Evolutionary conservation across 2,888 invertebrate species (phyloP), one percentile per base, ranked within the genome.

Genomic region (Pandemis heparana): DNA sequence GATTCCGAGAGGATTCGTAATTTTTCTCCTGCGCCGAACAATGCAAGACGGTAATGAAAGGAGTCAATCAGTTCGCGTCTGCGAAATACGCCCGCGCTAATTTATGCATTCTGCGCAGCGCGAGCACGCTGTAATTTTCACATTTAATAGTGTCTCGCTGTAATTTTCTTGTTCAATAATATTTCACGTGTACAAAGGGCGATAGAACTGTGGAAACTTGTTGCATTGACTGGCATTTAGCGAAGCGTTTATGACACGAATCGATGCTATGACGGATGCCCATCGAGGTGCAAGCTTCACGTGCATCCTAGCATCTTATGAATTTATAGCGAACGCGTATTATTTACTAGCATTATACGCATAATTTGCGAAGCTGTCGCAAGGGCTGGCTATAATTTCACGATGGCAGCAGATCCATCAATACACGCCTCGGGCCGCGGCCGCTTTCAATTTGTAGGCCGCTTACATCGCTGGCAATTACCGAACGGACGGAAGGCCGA

Each of bases 341-440:
- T 93, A 93, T 94, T 92, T 91, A 92, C 93, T 92, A 92, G 94
- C 89, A 93, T 94, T 94, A 93, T 92, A 91, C 90, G 93, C 92
- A 94, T 92, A 93, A 92, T 94, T 94, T 92, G 93, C 94, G 92
- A 89, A 92, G 93, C 92, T 94, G 94, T 94, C 94, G 92, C 93
- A 92, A 92, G 90, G 87, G 89, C 89, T 86, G 82, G 88, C 91
- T 93, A 92, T 93, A 94, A 94, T 94, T 94, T 92, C 85, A 85
- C 89, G 88, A 92, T 93, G 94, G 94, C 92, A 90, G 92, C 87
- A 91, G 88, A 94, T 94, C 94, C 94, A 94, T 94, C 94, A 94
- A 92, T 92, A 91, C 87, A 65, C 84, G 92, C 93, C 94, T 84
- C 84, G 80, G 94, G 94, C 92, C 79, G 82, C 92, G 92, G 92